Conservation (phyloP, 2,888 invertebrate species). For the Cosmorhoe ocellata region DNA sequence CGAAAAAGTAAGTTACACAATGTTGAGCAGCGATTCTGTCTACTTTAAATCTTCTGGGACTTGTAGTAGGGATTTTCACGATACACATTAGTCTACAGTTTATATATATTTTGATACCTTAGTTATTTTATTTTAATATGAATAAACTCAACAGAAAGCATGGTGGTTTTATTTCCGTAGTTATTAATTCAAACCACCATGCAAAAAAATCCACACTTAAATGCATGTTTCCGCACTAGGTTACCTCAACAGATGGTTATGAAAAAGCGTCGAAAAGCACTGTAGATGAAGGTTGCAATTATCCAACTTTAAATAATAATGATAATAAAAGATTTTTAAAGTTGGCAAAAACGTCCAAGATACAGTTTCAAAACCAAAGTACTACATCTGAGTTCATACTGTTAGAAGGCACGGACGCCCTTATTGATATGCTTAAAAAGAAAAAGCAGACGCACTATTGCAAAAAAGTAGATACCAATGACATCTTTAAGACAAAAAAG, state of each 20-base stretch:
- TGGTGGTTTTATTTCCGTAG: slow-evolving; percentile 55
- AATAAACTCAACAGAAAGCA: slow-evolving; percentile 40
- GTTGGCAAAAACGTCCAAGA: slow-evolving; percentile 8
- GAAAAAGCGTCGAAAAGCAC: slow-evolving; percentile 14
- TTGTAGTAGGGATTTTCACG: slow-evolving; percentile 10
- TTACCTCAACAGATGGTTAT: slow-evolving; percentile 28
- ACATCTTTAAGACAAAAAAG: background rate
- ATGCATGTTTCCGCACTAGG: slow-evolving; percentile 45
- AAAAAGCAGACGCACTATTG: slow-evolving; percentile 24
- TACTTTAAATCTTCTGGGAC: slow-evolving; percentile 13
- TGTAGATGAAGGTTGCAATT: slow-evolving; percentile 28
- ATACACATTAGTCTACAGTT: background rate
- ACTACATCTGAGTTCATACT: slow-evolving; percentile 20
- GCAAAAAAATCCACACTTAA: slow-evolving; percentile 18
- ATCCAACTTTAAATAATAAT: slow-evolving; percentile 20
- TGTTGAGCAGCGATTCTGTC: slow-evolving; percentile 42
- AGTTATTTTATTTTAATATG: slow-evolving; percentile 14
- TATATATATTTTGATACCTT: background rate
- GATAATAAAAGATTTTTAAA: slow-evolving; percentile 3
- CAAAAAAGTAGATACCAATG: slow-evolving; percentile 8
- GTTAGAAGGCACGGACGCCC: slow-evolving; percentile 21
- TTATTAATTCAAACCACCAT: slow-evolving; percentile 46
- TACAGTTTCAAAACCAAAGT: slow-evolving; percentile 1
- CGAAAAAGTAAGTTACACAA: slow-evolving; percentile 60
- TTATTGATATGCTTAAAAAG: slow-evolving; percentile 17